Conservation (phyloP, 2,797 vertebrate species). For the Trichosurus vulpecula region DNA sequence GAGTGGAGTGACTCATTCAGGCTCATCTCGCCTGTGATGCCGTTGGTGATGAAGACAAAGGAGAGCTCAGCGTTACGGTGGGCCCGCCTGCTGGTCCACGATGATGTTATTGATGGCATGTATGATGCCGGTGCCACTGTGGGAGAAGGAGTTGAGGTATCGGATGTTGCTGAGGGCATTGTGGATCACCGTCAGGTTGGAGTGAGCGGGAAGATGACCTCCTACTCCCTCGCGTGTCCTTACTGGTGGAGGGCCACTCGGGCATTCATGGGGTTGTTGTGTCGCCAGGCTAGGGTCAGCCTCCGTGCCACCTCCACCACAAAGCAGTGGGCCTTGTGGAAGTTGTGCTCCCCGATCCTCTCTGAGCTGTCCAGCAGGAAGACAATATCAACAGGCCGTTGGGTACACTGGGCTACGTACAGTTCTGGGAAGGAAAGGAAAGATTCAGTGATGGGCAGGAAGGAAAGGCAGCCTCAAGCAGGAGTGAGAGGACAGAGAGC, state of each 20-base stretch:
- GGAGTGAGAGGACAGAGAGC: not conserved
- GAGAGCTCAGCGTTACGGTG: conserved; percentile 89
- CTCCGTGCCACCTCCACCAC: conserved; percentile 89
- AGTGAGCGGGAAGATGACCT: conserved; percentile 89
- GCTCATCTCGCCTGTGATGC: conserved; percentile 86
- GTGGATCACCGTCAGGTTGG: conserved; percentile 89
- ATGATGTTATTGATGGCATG: conserved; percentile 89
- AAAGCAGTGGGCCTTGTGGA: conserved; percentile 89
- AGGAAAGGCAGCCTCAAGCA: not conserved
- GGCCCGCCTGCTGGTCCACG: conserved; percentile 65
- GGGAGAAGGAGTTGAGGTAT: conserved; percentile 96
- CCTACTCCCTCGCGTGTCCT: conserved; percentile 89
- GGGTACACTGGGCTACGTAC: conserved; percentile 93
- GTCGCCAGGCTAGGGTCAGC: conserved; percentile 86
- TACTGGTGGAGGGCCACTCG: conserved; percentile 94
- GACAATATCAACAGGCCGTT: conserved; percentile 94
- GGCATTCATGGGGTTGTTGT: conserved; percentile 87
- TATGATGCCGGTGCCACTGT: conserved; percentile 91
- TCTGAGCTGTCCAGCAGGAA: conserved; percentile 97
- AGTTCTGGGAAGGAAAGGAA: conserved; percentile 89
- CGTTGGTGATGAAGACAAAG: conserved; percentile 94
- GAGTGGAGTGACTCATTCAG: conserved; percentile 89
- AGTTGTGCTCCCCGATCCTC: conserved; percentile 93
- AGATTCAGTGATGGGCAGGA: conserved; percentile 67
- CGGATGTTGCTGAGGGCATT: conserved; percentile 84